Evolutionary conservation across 1,140 invertebrate species (phyloP).

Genomic region (Drosophila quadrilineata): DNA sequence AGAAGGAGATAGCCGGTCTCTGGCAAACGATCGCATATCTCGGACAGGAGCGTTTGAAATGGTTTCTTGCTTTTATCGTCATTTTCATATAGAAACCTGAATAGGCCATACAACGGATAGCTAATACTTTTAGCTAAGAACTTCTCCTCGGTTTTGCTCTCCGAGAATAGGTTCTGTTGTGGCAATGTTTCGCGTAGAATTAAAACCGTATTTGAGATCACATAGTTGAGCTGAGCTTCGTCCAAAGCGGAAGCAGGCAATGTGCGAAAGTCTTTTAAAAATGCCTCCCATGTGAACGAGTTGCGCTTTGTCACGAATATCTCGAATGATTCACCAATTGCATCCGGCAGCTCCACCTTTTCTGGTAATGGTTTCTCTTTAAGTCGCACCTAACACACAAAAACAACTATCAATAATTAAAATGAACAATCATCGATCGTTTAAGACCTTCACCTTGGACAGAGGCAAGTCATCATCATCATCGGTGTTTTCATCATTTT

Average conservation of each 20-base stretch:
- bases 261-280: constrained; percentile 75
- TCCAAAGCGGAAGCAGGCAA: constrained; percentile 67
- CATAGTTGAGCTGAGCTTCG: constrained; percentile 74
- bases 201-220: constrained; percentile 71
- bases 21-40: constrained; percentile 85
- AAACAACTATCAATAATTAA: background rate
- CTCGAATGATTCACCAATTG: constrained; percentile 76
- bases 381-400: constrained; percentile 69
- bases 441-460: constrained; percentile 83
- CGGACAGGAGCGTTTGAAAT: constrained; percentile 88
- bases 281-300: constrained; percentile 73
- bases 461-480: constrained; percentile 94
- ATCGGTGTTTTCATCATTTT: constrained; percentile 87
- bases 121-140: constrained; percentile 87
- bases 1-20: constrained; percentile 92
- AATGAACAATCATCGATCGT: background rate
- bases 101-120: constrained; percentile 90
- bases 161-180: constrained; percentile 66
- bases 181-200: constrained; percentile 77
- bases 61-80: constrained; percentile 89
- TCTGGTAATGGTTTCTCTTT: constrained; percentile 82
- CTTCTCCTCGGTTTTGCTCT: constrained; percentile 84
- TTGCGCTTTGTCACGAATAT: constrained; percentile 71
- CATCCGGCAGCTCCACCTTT: constrained; percentile 70
- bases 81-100: constrained; percentile 87